Percentiles rank a stretch among this genome's conserved stretches.
phyloP scores from a whole-genome alignment of 1,140 invertebrate genomes.

The Zaprionus taronus region DNA sequence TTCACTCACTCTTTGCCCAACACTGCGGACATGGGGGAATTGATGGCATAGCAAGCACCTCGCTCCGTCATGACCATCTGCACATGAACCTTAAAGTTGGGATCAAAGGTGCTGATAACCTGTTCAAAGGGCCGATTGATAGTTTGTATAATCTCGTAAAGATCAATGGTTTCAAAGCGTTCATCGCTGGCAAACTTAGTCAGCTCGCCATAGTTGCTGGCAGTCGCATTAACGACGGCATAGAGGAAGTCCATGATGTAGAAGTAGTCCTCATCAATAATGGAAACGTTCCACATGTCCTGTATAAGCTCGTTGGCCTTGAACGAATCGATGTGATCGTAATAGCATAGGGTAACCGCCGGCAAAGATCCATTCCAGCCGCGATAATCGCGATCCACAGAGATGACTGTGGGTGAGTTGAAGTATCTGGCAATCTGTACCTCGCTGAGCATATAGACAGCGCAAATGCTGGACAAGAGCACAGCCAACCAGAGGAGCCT shows the following conservation, averaged over 20 bases:
- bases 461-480: constrained; percentile 53
- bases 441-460: constrained; percentile 54
- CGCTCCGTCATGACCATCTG: constrained; percentile 87
- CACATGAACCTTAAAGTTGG: constrained; percentile 83
- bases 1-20: constrained; percentile 64
- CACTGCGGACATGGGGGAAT: constrained; percentile 85
- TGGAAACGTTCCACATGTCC: constrained; percentile 76
- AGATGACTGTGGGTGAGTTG: constrained; percentile 87
- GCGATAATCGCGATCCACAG: constrained; percentile 88
- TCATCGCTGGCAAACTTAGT: constrained; percentile 84
- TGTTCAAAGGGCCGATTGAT: constrained; percentile 84
- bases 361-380: constrained; percentile 89
- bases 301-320: constrained; percentile 78
- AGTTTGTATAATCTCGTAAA: constrained; percentile 75
- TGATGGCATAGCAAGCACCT: constrained; percentile 88
- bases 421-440: constrained; percentile 82
- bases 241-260: constrained; percentile 84
- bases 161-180: constrained; percentile 79
- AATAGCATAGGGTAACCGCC: constrained; percentile 86
- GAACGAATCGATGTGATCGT: constrained; percentile 84
- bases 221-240: constrained; percentile 84
- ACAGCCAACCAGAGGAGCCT: constrained; percentile 65
- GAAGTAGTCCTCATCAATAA: constrained; percentile 79
- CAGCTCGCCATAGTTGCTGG: constrained; percentile 74
- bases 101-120: constrained; percentile 84